Base-by-base conservation (phyloP, 2,113 vertebrate species). In the Xiphophorus hellerii region DNA sequence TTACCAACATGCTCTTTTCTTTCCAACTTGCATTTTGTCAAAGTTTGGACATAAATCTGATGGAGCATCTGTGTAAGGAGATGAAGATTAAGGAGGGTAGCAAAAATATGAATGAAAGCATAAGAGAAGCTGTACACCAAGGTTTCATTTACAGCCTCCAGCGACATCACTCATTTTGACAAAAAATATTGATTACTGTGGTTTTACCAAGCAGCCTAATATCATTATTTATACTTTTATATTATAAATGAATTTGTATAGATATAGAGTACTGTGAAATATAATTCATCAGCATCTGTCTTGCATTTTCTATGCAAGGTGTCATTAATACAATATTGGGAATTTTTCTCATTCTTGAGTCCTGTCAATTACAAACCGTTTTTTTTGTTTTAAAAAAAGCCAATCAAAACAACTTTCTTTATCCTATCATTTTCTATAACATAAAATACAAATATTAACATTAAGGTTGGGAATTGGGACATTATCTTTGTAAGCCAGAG, bases 401-500 rank as follows among this genome's bases (percentile, higher is more conserved):
- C 35, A 3, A 37, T 2, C n/a, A n/a, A 64, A 67, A 63, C 7
- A 6, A 3, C n/a, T 63, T 67, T 20, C 5, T 37, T 66, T 7
- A 29, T 48, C 17, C 4, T 70, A 3, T 29, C 25, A 27, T 15
- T 62, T 80, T 81, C 48, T 35, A 7, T 14, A 72, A 69, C 42
- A 51, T 73, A 62, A 74, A 73, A 69, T 78, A 73, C 33, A 44
- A 77, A 71, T 71, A 71, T 68, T 80, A n/a, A 28, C 48, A 84
- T 82, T 74, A 83, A 51, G 54, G 20, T 63, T 35, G 65, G 72
- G 54, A 83, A 76, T 70, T 66, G 68, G 76, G 60, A 63, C 73
- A 76, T 75, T 48, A 83, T 72, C 83, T 72, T 51, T 75, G 65
- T 82, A 62, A 66, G 69, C 74, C 77, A 62, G 84, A 78, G 72